Conservation (phyloP, 2,888 invertebrate species). For the Orthosia gothica region DNA sequence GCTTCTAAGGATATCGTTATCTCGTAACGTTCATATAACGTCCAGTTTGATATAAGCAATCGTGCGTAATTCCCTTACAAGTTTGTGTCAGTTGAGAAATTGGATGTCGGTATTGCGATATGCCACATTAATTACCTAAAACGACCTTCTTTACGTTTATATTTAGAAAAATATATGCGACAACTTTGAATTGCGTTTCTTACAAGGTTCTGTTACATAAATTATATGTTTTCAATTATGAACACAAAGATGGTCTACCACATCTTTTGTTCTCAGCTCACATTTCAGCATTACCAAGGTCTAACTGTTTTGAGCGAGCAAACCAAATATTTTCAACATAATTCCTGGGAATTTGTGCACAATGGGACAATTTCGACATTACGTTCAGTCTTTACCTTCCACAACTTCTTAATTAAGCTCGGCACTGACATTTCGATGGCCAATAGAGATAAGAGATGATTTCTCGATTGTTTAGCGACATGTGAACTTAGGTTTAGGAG, state of each 20-base stretch:
- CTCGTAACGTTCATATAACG: constrained; percentile 30
- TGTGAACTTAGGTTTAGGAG: constrained; percentile 74
- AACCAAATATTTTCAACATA: constrained; percentile 69
- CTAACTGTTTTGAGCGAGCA: constrained; percentile 65
- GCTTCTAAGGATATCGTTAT: constrained; percentile 12
- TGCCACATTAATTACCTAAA: constrained; percentile 44
- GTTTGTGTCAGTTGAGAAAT: constrained; percentile 53
- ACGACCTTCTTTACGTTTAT: constrained; percentile 38
- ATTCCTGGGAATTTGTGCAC: constrained; percentile 66
- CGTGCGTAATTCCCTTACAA: constrained; percentile 41
- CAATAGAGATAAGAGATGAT: constrained; percentile 82
- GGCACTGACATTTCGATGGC: constrained; percentile 85
- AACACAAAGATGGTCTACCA: constrained; percentile 53
- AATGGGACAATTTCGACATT: constrained; percentile 70
- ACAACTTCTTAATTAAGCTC: constrained; percentile 81
- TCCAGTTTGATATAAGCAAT: constrained; percentile 40
- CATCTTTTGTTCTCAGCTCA: constrained; percentile 60
- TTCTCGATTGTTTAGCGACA: constrained; percentile 86
- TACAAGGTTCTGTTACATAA: constrained; percentile 36
- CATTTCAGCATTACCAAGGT: constrained; percentile 60
- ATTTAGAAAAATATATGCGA: constrained; percentile 45
- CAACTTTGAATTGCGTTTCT: constrained; percentile 22
- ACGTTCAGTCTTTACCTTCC: constrained; percentile 67
- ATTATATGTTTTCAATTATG: constrained; percentile 36
- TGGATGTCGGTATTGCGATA: constrained; percentile 56